Base-by-base conservation (phyloP, 2,113 vertebrate genomes). In the Aphyosemion australe region DNA sequence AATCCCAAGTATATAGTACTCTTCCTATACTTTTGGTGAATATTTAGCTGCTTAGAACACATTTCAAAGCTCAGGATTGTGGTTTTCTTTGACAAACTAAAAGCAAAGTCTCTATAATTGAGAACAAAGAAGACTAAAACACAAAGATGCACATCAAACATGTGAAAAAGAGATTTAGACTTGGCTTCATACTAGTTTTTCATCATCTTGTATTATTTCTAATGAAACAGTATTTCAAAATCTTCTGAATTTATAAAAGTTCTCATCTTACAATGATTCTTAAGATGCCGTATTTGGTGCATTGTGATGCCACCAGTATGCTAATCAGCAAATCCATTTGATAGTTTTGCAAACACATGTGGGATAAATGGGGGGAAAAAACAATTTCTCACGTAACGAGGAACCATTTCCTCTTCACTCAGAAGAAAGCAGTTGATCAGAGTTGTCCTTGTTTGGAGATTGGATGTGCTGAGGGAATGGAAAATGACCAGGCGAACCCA, bases 401-500 rank as follows among this genome's bases (percentile, higher is more conserved):
- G 64, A 86, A 66, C 65, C 31, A 50, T 52, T 71, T 43, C 54
- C 18, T 52, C 14, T 75, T 63, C 61, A 34, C 20, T 31, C 63
- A 72, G 76, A 84, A 56, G 48, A 42, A 49, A 73, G 64, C 66
- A 74, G 72, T 73, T 78, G 72, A 87, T 85, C 72, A 74, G 75
- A 82, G 74, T 74, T 76, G 70, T 79, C 69, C 69, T 79, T 69
- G 79, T 85, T 84, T 73, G 42, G 76, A 64, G 73, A 72, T 77
- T 65, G 82, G 86, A 84, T 79, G 76, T 69, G 65, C 74, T 79
- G 82, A 84, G 53, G 72, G 78, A 81, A 84, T 85, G 80, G 79
- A 85, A 88, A 85, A 77, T 80, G 85, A 81, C 87, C 67, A 6
- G 49, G 59, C 72, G 68, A 77, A 82, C 78, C 72, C 58, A 34